Evolutionary conservation across 2,113 vertebrate genomes (phyloP), one percentile per base, ranked within the genome.

Genomic region (Melanerpes aurifrons): DNA sequence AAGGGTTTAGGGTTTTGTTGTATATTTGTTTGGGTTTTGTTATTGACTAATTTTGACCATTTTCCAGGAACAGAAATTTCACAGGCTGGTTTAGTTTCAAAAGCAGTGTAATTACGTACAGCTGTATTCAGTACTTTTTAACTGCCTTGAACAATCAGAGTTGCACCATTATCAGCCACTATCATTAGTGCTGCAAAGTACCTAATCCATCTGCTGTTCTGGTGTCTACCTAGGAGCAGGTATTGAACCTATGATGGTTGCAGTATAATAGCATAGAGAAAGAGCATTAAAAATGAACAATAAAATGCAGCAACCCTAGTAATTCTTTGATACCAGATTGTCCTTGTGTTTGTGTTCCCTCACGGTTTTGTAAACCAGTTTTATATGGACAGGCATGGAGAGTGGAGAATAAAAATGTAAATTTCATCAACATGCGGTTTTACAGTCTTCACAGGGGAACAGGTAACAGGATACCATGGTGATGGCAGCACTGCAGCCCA

Each of bases 61-160:
- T 95, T 96, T 95, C 87, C 94, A 95, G 87, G 93, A 95, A 66
- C 73, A 95, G 91, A 92, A 92, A 86, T 93, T 93, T 96, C 89
- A 94, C 92, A 90, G 94, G 82, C 93, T 93, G 83, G 80, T 88
- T 96, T 80, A 75, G 68, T 91, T 94, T 96, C 91, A 92, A 96
- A 94, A 87, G 89, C 59, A 93, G 80, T 1, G 0, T 94, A 95
- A 97, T 96, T 96, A 95, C 66, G 70, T 96, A 94, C 93, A 96
- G 95, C 89, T 97, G 93, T 93, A 96, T 95, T 91, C 91, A 94
- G 92, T 92, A 94, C 75, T 95, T 92, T 87, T 94, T 90, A 92
- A 94, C 92, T 82, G 88, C 92, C 77, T 96, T 78, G 77, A 95
- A 95, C 86, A 84, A 84, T 75, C 87, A 85, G 91, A 93, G 93